Evolutionary conservation across 53 echinoderm and acorn worm species (phyloP).

Genomic region (Paelopatides confundens): DNA sequence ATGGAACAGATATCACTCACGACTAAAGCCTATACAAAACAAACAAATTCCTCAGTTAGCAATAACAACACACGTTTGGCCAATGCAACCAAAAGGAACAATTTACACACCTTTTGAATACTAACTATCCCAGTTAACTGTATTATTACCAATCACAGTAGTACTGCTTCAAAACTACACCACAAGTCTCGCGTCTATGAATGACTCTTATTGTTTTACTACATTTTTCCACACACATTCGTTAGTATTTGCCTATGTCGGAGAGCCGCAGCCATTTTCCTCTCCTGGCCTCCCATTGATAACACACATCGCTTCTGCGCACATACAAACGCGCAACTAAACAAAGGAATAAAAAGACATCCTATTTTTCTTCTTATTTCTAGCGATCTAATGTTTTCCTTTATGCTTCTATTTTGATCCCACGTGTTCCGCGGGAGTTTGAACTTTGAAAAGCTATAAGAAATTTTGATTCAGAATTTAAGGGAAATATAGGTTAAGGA

Average conservation of each 20-base stretch:
- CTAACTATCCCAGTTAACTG: not conserved
- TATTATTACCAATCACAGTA: not conserved
- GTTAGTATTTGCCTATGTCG: slow-evolving; percentile 15
- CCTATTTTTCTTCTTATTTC: slow-evolving; percentile 62
- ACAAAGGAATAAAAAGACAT: slow-evolving; percentile 62
- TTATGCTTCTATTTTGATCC: slow-evolving; percentile 59
- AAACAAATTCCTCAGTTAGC: not conserved
- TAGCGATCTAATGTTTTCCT: slow-evolving; percentile 57
- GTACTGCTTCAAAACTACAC: not conserved
- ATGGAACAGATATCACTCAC: not conserved
- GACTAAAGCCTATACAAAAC: not conserved
- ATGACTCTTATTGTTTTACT: slow-evolving; percentile 43
- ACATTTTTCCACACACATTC: slow-evolving; percentile 31
- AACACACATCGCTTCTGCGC: slow-evolving; percentile 60
- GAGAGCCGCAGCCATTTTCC: slow-evolving; percentile 50
- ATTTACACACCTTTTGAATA: not conserved
- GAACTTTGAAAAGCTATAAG: slow-evolving; percentile 39
- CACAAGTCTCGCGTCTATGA: not conserved
- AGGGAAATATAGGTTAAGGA: slow-evolving; percentile 26
- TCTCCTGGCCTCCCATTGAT: slow-evolving; percentile 53
- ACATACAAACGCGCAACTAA: slow-evolving; percentile 60
- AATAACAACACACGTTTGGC: not conserved
- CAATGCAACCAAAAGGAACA: not conserved
- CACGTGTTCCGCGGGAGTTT: slow-evolving; percentile 60
- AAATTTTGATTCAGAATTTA: slow-evolving; percentile 39